These are phyloP conservation scores for Mesoclemmys tuberculata DNA, from an alignment of 2,113 vertebrate species.

Conservation along the genomic window DNA sequence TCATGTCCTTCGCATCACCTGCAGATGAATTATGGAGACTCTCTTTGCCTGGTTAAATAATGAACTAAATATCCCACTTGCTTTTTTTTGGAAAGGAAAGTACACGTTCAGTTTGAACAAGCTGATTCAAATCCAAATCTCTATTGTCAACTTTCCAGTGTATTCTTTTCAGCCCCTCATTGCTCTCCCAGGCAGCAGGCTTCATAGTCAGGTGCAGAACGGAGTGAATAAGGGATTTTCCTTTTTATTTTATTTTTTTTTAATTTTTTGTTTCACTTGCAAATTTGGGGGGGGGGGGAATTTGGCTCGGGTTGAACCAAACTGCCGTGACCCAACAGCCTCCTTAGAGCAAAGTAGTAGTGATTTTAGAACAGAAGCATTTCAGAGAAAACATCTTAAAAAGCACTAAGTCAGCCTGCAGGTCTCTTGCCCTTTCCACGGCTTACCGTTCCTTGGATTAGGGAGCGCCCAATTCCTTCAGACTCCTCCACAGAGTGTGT, in stretches of 20 bases:
- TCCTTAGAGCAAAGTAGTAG: too few relatives aligned
- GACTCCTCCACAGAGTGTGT: too few relatives aligned
- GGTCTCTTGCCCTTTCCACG: not conserved
- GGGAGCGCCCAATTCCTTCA: not conserved
- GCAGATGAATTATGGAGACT: not conserved
- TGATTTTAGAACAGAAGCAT: not conserved
- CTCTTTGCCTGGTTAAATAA: not conserved
- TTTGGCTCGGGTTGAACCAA: too few relatives aligned
- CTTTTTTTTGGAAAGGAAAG: not conserved
- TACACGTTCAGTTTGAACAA: not conserved
- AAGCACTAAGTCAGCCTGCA: not conserved
- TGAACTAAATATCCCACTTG: not conserved
- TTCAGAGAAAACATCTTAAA: not conserved
- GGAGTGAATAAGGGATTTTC: too few relatives aligned
- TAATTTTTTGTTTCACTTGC: too few relatives aligned
- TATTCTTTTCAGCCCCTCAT: not conserved
- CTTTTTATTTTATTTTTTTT: too few relatives aligned
- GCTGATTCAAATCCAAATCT: constrained; percentile 5
- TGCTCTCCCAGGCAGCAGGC: not conserved
- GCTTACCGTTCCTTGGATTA: not conserved
- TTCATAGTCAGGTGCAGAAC: not conserved
- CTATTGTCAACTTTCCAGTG: not conserved
- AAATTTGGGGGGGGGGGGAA: too few relatives aligned
- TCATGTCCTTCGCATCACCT: not conserved
- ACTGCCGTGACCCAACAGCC: too few relatives aligned